phyloP scores from a whole-genome alignment of 2,113 vertebrate genomes.

The Zosterops pallidus region DNA sequence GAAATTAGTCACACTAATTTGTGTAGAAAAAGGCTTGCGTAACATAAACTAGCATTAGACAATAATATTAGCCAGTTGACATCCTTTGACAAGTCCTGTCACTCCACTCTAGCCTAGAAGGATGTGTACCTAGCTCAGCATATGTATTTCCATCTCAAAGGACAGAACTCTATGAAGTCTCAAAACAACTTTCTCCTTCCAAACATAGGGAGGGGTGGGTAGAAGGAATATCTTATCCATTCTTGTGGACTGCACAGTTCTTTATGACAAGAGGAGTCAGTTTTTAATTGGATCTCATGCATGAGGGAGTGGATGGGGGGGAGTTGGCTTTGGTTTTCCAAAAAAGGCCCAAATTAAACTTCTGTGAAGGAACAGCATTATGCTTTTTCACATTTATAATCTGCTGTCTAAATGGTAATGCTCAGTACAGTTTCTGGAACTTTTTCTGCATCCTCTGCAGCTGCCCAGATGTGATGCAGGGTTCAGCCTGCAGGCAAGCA shows the following conservation, averaged over 20 bases:
- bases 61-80: neutral
- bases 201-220: neutral
- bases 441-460: neutral
- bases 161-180: neutral
- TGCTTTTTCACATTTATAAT: neutral
- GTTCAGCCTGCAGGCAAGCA: neutral
- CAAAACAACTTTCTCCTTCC: neutral
- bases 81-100: neutral
- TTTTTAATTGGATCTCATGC: neutral
- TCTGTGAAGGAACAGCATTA: neutral
- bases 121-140: neutral
- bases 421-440: neutral
- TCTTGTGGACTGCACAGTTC: neutral
- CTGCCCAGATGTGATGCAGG: neutral
- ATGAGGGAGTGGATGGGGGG: fast-evolving
- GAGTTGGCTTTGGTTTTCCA: fast-evolving
- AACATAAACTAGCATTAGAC: neutral
- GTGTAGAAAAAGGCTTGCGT: neutral
- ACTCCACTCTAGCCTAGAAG: neutral
- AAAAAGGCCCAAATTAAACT: neutral
- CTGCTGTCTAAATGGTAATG: neutral
- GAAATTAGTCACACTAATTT: neutral
- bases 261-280: neutral
- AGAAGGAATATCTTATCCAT: neutral
- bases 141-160: neutral